Evolutionary conservation across 2,888 invertebrate species (phyloP), one percentile per base, ranked within the genome.

Genomic region (Eristalinus sepulchralis): DNA sequence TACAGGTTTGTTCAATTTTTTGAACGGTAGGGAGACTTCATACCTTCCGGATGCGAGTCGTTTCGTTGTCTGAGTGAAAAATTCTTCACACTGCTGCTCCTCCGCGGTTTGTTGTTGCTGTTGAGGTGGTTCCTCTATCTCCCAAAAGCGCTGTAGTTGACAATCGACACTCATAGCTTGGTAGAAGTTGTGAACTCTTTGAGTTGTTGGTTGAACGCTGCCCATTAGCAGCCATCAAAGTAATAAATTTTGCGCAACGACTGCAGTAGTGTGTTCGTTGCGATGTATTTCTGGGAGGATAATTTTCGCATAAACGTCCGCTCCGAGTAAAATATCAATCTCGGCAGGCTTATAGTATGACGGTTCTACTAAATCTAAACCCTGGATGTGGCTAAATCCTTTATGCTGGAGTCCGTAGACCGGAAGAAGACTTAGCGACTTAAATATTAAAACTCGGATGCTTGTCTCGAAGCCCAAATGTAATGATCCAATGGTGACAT

Each of bases 11-110:
- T 63, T 13, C 20, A 34, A 53, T 11, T 47, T 79, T 34, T 75
- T 79, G 27, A 83, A 83, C 4, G 83, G 64, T n/a, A 79, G 47
- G 1, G 63, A 62, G 2, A 81, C 77, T 47, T 76, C 59, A 36
- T n/a, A 62, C 22, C 63, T 57, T 22, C 59, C 77, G 20, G 70
- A 53, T 53, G 62, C 4, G 10, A 60, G 17, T 9, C 60, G 27
- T 11, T 59, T 27, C 4, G 60, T 34, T 10, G 73, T 76, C 1
- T 20, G 34, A 1, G 53, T n/a, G 1, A 75, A 80, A 24, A 71
- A 59, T 3, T 60, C 60, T 66, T 71, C 76, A 72, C 84, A 80
- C 17, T 20, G 31, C 2, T 20, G 8, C 1, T 81, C 17, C 62
- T 85, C 80, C 1, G 66, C 36, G 27, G 55, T 67, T 20, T 55